Evolutionary conservation across 2,113 vertebrate species (phyloP), one percentile per base, ranked within the genome.

Genomic region (Zapus hudsonius): DNA sequence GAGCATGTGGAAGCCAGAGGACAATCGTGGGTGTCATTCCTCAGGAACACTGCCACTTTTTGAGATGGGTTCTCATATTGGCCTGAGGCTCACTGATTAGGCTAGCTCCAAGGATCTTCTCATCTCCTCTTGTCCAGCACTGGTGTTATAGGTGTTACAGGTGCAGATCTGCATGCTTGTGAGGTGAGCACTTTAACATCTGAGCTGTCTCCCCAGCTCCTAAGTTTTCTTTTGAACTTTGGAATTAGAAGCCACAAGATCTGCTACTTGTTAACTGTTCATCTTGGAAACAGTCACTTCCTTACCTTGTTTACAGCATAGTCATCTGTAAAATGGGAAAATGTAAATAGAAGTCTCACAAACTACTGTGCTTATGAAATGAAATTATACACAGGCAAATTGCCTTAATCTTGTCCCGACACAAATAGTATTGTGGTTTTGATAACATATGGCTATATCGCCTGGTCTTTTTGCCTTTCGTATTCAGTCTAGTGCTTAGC

Each of bases 271-370:
- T 9, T 89, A 90, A 64, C 16, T 22, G 29, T 67, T 66, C 19
- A 80, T 10, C 9, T 33, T 79, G 59, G 20, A 55, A 82, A 70
- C 6, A 80, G 38, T 80, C 29, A 8, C 55, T 22, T 33, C 5
- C 64, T 82, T 82, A 82, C 84, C 27, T 67, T 80, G 5, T 70
- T 87, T 38, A 81, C 63, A 87, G 23, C 6, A 16, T 67, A 69
- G 33, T 90, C 44, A 70, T 83, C 69, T 84, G 23, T 47, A 64
- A 90, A 83, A 89, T 85, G 42, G 44, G 36, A 89, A 84, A 33
- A 20, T 29, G 10, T 73, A 25, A 64, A 59, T 87, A 42, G 59
- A 29, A 59, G 16, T 63, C 16, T 74, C 57, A 27, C 3, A 55
- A 72, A 33, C 20, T 69, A 15, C 22, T n/a, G 70, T 64, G 20